Percentiles rank a stretch among this genome's conserved stretches.
Evolutionary conservation across 2,113 vertebrate species (phyloP).

Genomic region (Nycticryphes semicollaris): DNA sequence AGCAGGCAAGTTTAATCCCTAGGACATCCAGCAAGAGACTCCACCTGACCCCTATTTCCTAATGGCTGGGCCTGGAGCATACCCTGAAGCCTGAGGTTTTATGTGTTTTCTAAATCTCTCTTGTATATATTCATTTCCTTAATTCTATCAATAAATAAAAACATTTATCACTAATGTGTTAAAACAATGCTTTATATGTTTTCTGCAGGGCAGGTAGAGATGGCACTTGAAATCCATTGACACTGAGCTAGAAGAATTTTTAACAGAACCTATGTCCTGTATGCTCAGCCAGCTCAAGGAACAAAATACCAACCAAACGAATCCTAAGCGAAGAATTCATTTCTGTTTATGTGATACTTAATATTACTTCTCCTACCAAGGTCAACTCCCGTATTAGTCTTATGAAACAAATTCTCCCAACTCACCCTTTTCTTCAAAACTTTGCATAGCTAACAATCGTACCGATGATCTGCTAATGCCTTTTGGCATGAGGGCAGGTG

Average conservation of each 20-base stretch:
- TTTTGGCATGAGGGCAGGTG: neutral
- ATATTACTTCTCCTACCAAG: slow-evolving; percentile 31
- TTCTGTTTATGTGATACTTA: slow-evolving; percentile 46
- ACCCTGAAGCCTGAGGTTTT: neutral
- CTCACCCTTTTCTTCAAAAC: neutral
- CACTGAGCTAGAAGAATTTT: slow-evolving; percentile 59
- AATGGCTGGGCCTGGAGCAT: neutral
- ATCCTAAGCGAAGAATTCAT: slow-evolving; percentile 28
- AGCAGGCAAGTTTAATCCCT: neutral
- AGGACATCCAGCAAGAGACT: neutral
- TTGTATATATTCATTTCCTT: rapidly evolving
- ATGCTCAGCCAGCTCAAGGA: neutral
- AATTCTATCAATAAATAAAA: slow-evolving; percentile 23
- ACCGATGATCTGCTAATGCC: neutral
- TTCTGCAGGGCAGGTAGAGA: slow-evolving; percentile 19
- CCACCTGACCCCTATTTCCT: neutral
- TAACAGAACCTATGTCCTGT: slow-evolving; percentile 19
- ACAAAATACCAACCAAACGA: slow-evolving; percentile 47
- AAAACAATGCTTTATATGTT: slow-evolving; percentile 45
- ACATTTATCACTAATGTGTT: slow-evolving; percentile 45
- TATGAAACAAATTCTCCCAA: slow-evolving; percentile 1
- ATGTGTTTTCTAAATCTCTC: neutral
- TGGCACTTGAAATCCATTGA: slow-evolving; percentile 51
- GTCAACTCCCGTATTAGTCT: slow-evolving; percentile 7
- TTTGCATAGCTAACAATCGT: neutral